Evolutionary conservation across 2,113 vertebrate genomes (phyloP), one percentile per base, ranked within the genome.

Genomic region (Lucifuga dentata): DNA sequence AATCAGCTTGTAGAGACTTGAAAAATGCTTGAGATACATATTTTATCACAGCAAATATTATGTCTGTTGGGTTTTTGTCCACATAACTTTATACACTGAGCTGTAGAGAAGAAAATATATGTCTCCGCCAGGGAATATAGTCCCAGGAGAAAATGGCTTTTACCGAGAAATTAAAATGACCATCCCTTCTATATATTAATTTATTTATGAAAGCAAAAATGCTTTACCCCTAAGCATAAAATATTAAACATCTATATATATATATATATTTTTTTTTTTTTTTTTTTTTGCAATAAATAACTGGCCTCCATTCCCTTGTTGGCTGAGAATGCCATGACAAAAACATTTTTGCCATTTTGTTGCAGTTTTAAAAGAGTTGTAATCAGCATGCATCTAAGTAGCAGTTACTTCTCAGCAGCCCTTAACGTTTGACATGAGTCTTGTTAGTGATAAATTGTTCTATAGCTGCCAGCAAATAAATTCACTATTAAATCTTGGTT

Each of bases 341-440:
- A 24, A 23, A 20, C 1, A 71, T 35, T n/a, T n/a, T n/a, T n/a
- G n/a, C n/a, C n/a, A 40, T 11, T 26, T 64, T 41, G 63, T 45
- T 66, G 35, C 5, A 10, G 50, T 76, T n/a, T n/a, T 39, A 39
- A 65, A 29, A 56, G 55, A 21, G 32, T 61, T 73, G 53, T 64
- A 84, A 82, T 82, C 52, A 71, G 32, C 58, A 61, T 36, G 45
- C 48, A 26, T 73, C 65, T 44, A 68, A 73, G 71, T 63, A 82
- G 68, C 63, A 86, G 81, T 84, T 83, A 85, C 80, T 61, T 44
- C 68, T 78, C 57, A 74, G 26, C 60, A 65, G 60, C 68, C 46
- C 78, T 76, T 67, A 68, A 63, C 67, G 16, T n/a, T 62, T 8
- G 8, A 21, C 24, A 0, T 48, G 20, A 38, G 26, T 50, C n/a